These are phyloP conservation scores for Gymnogyps californianus DNA, from an alignment of 2,113 vertebrate genomes.

Conservation along the genomic window DNA sequence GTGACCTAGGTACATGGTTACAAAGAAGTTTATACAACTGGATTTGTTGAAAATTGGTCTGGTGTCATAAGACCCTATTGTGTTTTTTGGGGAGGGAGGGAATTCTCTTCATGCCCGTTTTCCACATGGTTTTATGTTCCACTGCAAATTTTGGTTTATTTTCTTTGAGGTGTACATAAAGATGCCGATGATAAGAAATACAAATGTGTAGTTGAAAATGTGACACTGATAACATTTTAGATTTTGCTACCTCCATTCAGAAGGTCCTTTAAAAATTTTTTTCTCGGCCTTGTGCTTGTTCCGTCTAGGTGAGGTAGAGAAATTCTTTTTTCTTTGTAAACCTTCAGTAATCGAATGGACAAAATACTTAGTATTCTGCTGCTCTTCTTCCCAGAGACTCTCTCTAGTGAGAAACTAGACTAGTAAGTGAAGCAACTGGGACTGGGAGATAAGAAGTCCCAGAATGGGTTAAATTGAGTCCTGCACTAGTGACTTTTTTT, in stretches of 20 bases:
- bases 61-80: not conserved
- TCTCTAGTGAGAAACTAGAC: not conserved
- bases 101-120: not conserved
- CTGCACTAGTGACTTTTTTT: not conserved
- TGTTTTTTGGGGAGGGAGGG: fast-evolving
- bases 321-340: not conserved
- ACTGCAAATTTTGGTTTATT: not conserved
- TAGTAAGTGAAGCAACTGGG: not conserved
- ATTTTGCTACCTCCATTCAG: not conserved
- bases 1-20: not conserved
- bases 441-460: not conserved
- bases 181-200: not conserved
- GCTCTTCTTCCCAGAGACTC: not conserved
- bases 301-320: not conserved
- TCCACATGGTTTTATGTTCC: not conserved
- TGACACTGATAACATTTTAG: not conserved
- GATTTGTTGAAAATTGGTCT: not conserved
- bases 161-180: not conserved
- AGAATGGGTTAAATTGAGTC: not conserved
- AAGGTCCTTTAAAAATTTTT: not conserved
- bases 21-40: not conserved
- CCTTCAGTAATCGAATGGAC: not conserved
- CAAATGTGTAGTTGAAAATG: not conserved
- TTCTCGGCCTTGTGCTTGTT: not conserved
- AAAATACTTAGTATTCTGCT: not conserved